Conservation (phyloP, 2,888 invertebrate species). For the Limnephilus auricula region DNA sequence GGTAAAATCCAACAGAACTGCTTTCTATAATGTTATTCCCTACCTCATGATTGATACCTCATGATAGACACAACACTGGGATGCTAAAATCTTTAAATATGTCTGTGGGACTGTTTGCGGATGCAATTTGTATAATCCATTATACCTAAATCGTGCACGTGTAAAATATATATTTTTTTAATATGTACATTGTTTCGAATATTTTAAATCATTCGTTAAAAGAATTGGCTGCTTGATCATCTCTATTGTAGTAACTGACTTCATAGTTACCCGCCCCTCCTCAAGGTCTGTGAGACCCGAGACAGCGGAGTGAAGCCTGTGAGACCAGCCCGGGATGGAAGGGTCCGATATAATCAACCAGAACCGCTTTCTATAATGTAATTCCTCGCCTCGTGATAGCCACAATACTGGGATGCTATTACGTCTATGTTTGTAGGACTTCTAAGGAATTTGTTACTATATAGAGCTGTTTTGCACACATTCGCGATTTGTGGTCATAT, state of each 20-base stretch:
- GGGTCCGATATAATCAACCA: neutral
- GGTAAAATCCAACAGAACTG: too few species aligned
- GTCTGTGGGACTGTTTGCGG: too few species aligned
- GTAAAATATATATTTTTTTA: too few species aligned
- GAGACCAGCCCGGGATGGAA: neutral
- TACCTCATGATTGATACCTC: too few species aligned
- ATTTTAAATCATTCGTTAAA: neutral
- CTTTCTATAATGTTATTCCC: too few species aligned
- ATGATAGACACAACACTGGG: too few species aligned
- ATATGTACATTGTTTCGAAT: too few species aligned
- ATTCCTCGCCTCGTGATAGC: neutral
- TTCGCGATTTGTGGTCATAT: neutral
- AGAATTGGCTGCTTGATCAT: neutral
- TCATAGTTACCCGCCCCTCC: neutral
- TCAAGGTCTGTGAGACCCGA: neutral
- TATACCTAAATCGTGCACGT: too few species aligned
- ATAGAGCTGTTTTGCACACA: neutral
- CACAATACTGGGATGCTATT: neutral
- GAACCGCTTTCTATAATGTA: neutral
- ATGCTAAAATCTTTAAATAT: too few species aligned
- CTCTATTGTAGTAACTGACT: neutral
- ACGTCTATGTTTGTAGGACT: neutral
- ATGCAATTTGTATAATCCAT: too few species aligned
- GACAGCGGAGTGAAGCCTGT: neutral
- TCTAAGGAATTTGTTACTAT: too few species aligned